Evolutionary conservation across 1,140 invertebrate genomes (phyloP).

Genomic region (Zeugodacus cucurbitae): DNA sequence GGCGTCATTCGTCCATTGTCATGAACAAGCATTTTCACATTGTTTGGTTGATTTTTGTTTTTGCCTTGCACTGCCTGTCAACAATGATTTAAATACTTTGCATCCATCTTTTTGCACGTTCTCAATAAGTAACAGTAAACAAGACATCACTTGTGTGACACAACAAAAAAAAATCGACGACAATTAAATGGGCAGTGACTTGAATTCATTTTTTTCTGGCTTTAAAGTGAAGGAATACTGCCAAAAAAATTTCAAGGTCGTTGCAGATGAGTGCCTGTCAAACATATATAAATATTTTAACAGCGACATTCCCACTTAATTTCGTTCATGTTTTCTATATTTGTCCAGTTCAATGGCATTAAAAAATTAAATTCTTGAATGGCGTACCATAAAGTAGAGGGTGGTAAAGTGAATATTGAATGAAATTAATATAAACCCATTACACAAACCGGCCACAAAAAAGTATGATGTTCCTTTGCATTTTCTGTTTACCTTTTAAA

Average conservation of each 20-base stretch:
- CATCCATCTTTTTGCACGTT: neutral
- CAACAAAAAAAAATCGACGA: neutral
- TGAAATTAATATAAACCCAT: too few relatives aligned
- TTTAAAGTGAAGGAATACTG: neutral
- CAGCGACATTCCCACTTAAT: neutral
- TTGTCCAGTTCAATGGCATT: too few relatives aligned
- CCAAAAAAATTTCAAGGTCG: neutral
- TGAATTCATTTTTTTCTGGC: neutral
- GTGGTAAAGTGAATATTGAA: too few relatives aligned
- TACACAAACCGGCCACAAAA: too few relatives aligned
- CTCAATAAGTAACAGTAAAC: neutral
- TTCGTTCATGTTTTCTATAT: neutral
- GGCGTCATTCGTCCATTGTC: neutral
- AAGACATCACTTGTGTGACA: neutral
- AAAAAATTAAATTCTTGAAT: too few relatives aligned
- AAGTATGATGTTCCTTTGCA: too few relatives aligned
- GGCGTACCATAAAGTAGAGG: too few relatives aligned
- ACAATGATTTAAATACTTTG: slow-evolving; percentile 9
- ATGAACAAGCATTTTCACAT: neutral
- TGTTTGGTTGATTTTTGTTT: neutral
- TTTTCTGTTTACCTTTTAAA: too few relatives aligned
- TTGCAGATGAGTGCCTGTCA: neutral
- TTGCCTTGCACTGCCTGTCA: neutral
- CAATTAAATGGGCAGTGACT: neutral
- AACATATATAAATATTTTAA: neutral